phyloP scores from a whole-genome alignment of 2,113 vertebrate species.

The Clinocottus analis region DNA sequence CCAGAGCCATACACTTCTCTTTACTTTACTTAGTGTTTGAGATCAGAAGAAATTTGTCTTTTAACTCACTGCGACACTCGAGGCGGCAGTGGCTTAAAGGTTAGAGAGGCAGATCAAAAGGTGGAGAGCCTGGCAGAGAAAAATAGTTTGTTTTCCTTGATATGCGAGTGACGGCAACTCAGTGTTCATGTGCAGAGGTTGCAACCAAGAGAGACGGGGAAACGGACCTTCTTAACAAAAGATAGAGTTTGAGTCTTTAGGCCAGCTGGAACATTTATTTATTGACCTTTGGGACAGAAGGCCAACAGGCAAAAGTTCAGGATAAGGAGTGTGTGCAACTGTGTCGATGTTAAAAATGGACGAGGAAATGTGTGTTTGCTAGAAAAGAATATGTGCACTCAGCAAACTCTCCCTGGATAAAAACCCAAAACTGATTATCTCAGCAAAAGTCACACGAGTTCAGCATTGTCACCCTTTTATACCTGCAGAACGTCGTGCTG shows the following conservation, averaged over 20 bases:
- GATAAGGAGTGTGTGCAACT: not conserved
- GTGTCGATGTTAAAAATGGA: not conserved
- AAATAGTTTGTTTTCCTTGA: not conserved
- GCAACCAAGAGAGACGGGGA: not conserved
- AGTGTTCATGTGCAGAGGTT: not conserved
- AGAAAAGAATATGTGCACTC: slow-evolving; percentile 1
- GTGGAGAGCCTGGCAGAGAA: too few relatives aligned
- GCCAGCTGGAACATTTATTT: not conserved
- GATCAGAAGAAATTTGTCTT: slow-evolving; percentile 30
- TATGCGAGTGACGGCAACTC: not conserved
- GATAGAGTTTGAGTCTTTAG: not conserved
- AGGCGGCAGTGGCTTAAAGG: slow-evolving; percentile 25
- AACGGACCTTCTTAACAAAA: not conserved
- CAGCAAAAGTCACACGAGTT: slow-evolving; percentile 40
- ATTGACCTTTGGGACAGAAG: not conserved
- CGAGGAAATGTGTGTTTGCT: not conserved
- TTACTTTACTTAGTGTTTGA: slow-evolving; percentile 14
- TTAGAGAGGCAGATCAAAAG: not conserved
- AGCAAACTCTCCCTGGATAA: slow-evolving; percentile 40
- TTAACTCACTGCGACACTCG: slow-evolving; percentile 6
- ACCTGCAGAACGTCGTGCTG: slow-evolving; percentile 16
- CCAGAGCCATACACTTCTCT: slow-evolving; percentile 32
- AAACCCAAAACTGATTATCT: slow-evolving; percentile 38
- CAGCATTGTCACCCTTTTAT: slow-evolving; percentile 35
- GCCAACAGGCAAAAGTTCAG: not conserved